Evolutionary conservation across 2,797 vertebrate genomes (phyloP), one percentile per base, ranked within the genome.

Genomic region (Tokudaia tokunoshimensis): DNA sequence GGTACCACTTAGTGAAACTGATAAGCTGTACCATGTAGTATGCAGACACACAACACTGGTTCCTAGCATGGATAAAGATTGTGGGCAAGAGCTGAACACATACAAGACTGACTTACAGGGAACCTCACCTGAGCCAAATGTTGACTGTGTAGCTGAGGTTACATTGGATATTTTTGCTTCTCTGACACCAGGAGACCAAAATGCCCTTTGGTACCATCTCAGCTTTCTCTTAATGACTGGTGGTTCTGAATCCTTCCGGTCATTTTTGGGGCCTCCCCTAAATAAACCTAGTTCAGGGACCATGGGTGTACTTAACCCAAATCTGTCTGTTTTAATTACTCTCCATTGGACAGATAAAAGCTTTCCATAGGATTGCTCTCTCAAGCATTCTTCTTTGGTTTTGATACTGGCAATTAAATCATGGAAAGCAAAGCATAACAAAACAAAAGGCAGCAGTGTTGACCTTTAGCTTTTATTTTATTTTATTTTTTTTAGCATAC

Each of bases 261-360:
- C 96, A 96, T 98, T 83, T 97, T 97, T 97, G 97, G 97, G 97
- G 97, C 97, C 98, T 97, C 97, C 97, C 79, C 98, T 4, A 37
- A 97, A 97, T 97, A 97, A 97, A 97, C 97, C 98, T 97, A 98
- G 97, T 96, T 95, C 93, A 93, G 97, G 98, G 98, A 98, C 98
- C 97, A 98, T 98, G 98, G 98, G 97, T 98, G 98, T 98, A 98
- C 98, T 98, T 99, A 99, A 99, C 99, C 99, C 98, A 97, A 98
- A 99, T 99, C 98, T 99, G 99, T 99, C 99, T 97, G 96, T 82
- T 98, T 98, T 98, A 98, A 99, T 99, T 98, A 98, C 97, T 98
- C 97, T 99, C 97, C 92, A 98, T 97, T 98, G 98, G 98, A 98
- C 98, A 98, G 98, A 99, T 98, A 99, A 99, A 99, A 99, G 98